A percentile compares a stretch with the other conserved stretches of the same genome.
Conservation (phyloP, 2,113 vertebrate species). For the Hydrolagus affinis region DNA sequence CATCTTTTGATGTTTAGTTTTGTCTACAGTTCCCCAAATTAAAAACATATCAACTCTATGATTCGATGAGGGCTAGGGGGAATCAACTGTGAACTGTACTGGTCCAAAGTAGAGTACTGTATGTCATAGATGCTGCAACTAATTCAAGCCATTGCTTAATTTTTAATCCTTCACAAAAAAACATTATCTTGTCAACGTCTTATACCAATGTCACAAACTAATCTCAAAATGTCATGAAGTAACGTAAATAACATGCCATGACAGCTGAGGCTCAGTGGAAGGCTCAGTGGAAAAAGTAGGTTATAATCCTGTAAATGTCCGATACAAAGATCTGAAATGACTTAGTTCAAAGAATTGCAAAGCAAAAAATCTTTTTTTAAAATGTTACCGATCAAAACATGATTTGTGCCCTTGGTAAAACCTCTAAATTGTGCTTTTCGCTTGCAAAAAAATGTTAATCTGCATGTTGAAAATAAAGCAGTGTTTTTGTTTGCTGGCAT, state of each 20-base stretch:
- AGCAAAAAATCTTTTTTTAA: conserved; percentile 12
- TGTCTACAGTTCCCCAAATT: neutral
- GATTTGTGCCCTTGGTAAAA: neutral
- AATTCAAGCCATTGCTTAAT: neutral
- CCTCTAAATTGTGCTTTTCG: too few species aligned
- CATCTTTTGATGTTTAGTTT: neutral
- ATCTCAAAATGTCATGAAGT: neutral
- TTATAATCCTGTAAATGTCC: neutral
- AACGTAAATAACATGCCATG: neutral
- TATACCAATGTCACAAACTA: neutral
- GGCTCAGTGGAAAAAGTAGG: neutral
- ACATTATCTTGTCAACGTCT: neutral
- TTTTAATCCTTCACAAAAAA: neutral
- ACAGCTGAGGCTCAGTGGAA: neutral
- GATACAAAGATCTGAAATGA: neutral
- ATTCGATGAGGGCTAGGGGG: neutral
- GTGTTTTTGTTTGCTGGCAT: neutral
- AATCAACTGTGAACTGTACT: neutral
- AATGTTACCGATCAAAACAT: too few species aligned
- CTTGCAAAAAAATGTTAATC: neutral
- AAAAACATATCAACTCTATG: neutral
- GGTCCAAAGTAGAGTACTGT: neutral
- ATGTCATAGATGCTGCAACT: neutral
- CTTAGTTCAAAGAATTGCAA: neutral
- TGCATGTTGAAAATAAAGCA: neutral